Conservation (phyloP, 2,797 vertebrate genomes). For the Serranus cabrilla region DNA sequence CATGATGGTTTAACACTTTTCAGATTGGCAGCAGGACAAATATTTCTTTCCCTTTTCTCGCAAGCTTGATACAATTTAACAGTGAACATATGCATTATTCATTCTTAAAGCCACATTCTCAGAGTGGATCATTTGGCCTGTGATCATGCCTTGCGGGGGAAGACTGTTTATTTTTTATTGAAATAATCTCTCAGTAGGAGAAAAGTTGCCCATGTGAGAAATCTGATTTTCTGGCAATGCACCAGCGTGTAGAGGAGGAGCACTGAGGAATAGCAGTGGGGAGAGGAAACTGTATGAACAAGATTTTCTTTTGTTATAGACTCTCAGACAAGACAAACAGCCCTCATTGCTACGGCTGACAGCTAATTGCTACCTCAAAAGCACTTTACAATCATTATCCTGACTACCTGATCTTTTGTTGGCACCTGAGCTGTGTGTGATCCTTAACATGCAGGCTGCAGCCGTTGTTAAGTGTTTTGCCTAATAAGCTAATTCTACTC, state of each 20-base stretch:
- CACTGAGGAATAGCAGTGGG: conserved; percentile 51
- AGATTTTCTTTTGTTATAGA: conserved; percentile 66
- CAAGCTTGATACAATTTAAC: conserved; percentile 69
- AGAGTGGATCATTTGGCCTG: conserved; percentile 82
- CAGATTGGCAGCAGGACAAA: conserved; percentile 55
- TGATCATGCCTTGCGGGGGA: conserved; percentile 80
- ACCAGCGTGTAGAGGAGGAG: conserved; percentile 78
- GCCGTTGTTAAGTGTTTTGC: conserved; percentile 52
- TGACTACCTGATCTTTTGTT: conserved; percentile 68
- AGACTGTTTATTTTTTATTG: conserved; percentile 85
- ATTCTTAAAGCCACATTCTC: conserved; percentile 81
- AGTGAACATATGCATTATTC: conserved; percentile 81
- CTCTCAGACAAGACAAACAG: conserved; percentile 69
- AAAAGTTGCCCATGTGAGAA: conserved; percentile 83
- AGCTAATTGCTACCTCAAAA: conserved; percentile 71
- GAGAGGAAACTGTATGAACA: conserved; percentile 48
- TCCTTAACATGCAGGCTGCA: conserved; percentile 60
- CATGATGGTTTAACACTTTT: conserved; percentile 60
- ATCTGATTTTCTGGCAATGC: conserved; percentile 83
- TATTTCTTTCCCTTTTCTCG: conserved; percentile 32
- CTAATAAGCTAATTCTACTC: conserved; percentile 70
- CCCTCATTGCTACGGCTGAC: conserved; percentile 55
- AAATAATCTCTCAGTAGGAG: conserved; percentile 83
- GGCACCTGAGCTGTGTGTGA: conserved; percentile 49
- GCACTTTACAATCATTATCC: conserved; percentile 77